Conservation (phyloP, 2,797 vertebrate species). For the Alcedo atthis region DNA sequence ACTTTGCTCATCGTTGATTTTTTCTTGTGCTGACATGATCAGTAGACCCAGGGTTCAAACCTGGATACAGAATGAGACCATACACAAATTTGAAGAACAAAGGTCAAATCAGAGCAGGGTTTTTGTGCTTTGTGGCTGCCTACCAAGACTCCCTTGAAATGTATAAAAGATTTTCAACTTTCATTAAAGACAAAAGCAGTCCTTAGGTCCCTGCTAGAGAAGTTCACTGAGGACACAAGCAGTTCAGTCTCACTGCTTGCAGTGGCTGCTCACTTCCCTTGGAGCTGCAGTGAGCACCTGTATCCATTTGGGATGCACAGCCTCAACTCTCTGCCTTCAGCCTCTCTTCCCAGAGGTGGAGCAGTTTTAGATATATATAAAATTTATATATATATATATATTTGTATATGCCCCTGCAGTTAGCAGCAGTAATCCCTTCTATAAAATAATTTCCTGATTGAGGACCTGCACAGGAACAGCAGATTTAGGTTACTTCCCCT, state of each 20-base stretch:
- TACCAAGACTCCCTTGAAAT: background rate
- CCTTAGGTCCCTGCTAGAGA: background rate
- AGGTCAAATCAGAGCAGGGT: background rate
- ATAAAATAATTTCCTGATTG: slow-evolving; percentile 22
- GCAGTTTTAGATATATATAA: too few relatives aligned
- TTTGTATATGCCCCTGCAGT: slow-evolving; percentile 31
- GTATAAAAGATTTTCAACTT: background rate
- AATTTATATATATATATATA: too few relatives aligned
- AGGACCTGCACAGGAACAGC: slow-evolving; percentile 20
- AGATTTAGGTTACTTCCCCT: background rate
- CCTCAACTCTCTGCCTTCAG: background rate
- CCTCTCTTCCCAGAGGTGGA: background rate
- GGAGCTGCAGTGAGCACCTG: background rate
- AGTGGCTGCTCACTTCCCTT: background rate
- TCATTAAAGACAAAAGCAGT: background rate
- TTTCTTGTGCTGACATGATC: background rate
- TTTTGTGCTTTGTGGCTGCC: background rate
- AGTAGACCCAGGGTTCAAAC: background rate
- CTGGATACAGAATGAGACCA: background rate
- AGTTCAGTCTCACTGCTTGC: background rate
- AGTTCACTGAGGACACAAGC: background rate
- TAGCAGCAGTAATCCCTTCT: slow-evolving; percentile 38
- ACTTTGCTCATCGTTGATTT: background rate
- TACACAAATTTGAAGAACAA: background rate
- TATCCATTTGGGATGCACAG: background rate